These are phyloP conservation scores for Phyllotreta striolata DNA, from an alignment of 2,888 invertebrate species.

Conservation along the genomic window DNA sequence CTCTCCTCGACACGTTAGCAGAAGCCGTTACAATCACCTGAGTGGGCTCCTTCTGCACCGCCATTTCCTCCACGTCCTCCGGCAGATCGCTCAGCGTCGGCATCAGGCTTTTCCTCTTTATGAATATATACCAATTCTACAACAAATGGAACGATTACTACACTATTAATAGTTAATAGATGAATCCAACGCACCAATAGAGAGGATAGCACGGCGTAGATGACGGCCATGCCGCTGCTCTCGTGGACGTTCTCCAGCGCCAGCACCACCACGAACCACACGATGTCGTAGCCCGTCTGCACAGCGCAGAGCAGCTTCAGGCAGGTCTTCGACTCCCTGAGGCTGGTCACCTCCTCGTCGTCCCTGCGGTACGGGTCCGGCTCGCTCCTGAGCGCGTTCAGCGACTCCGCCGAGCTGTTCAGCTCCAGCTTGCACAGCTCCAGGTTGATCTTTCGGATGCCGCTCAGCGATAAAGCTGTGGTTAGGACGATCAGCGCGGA, in stretches of 20 bases:
- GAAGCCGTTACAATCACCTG: conserved; percentile 41
- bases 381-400: conserved; percentile 56
- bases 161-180: too few relatives aligned
- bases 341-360: conserved; percentile 56
- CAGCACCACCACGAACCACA: conserved; percentile 78
- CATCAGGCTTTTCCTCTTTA: conserved; percentile 56
- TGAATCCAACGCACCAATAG: conserved; percentile 64
- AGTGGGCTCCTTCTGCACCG: conserved; percentile 45
- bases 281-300: conserved; percentile 74
- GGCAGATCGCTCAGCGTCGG: conserved; percentile 48
- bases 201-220: conserved; percentile 67
- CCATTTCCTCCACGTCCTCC: conserved; percentile 44
- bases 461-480: conserved; percentile 68
- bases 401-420: conserved; percentile 57
- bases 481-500: conserved; percentile 73
- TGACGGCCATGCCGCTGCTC: conserved; percentile 68
- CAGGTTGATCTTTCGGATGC: conserved; percentile 61
- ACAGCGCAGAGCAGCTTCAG: conserved; percentile 71
- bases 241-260: conserved; percentile 73
- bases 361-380: conserved; percentile 52
- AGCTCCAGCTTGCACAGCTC: conserved; percentile 59
- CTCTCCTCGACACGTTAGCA: conserved; percentile 46
- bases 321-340: conserved; percentile 68
- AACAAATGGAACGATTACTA: conserved; percentile 42
- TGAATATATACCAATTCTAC: conserved; percentile 61